These are phyloP conservation scores for Diarsia brunnea DNA, from an alignment of 2,888 invertebrate species.

Conservation along the genomic window DNA sequence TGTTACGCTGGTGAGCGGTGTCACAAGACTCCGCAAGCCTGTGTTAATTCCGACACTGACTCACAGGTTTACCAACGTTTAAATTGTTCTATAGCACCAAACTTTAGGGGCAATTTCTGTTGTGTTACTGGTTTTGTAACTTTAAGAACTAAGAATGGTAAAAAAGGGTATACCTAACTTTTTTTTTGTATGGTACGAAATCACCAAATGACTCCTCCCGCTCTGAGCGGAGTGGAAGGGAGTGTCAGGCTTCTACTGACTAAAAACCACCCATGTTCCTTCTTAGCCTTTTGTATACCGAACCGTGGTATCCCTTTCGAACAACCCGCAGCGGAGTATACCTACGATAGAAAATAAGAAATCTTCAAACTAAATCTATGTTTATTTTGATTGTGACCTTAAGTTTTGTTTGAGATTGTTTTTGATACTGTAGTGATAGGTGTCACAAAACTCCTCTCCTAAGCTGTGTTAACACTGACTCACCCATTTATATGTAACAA, in stretches of 20 bases:
- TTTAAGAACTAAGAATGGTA: neutral
- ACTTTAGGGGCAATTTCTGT: constrained; percentile 36
- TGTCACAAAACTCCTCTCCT: constrained; percentile 44
- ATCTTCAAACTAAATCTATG: neutral
- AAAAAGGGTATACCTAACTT: too few relatives aligned
- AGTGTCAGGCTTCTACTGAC: too few relatives aligned
- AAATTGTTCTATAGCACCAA: constrained; percentile 40
- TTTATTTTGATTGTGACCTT: neutral
- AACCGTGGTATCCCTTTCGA: too few relatives aligned
- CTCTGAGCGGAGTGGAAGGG: too few relatives aligned
- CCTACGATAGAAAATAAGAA: neutral
- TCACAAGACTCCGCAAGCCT: constrained; percentile 51
- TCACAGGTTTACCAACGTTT: constrained; percentile 46
- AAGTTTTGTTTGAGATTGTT: neutral
- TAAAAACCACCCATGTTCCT: too few relatives aligned
- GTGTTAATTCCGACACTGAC: constrained; percentile 68
- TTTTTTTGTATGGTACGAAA: too few relatives aligned
- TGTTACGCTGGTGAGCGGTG: constrained; percentile 71
- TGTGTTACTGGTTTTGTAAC: constrained; percentile 3
- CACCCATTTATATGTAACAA: too few relatives aligned
- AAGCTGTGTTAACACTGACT: constrained; percentile 56
- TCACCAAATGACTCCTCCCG: too few relatives aligned
- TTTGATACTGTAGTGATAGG: constrained; percentile 70
- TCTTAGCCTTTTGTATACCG: too few relatives aligned
- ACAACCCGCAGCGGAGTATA: too few relatives aligned